Evolutionary conservation across 2,888 invertebrate species (phyloP).

Genomic region (Drosophila mimetica): DNA sequence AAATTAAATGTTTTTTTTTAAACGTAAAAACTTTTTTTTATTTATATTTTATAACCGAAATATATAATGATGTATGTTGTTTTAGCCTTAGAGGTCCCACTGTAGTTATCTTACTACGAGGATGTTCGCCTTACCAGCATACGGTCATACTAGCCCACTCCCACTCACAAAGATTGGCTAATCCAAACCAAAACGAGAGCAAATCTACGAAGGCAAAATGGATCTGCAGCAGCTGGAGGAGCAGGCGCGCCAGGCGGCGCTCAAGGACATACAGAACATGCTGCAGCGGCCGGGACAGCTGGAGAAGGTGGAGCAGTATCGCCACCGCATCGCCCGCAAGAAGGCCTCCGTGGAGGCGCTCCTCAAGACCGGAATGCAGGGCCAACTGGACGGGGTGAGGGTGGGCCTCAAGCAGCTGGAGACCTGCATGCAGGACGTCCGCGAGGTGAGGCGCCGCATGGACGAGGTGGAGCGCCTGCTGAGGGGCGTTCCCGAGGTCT

Average conservation of each 20-base stretch:
- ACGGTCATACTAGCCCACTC: conserved; percentile 10
- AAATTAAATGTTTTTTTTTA: neutral
- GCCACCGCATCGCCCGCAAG: conserved; percentile 83
- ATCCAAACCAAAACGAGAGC: conserved; percentile 10
- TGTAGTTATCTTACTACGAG: neutral
- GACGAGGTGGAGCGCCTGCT: conserved; percentile 91
- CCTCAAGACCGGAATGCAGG: conserved; percentile 98
- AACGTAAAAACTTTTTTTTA: no score
- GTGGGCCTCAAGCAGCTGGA: conserved; percentile 96
- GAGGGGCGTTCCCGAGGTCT: conserved; percentile 91
- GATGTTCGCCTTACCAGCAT: neutral
- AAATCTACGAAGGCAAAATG: conserved; percentile 60
- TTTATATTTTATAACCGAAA: neutral
- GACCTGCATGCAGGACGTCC: conserved; percentile 93
- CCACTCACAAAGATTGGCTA: conserved; percentile 19
- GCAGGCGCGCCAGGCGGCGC: conserved; percentile 90
- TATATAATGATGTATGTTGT: no score
- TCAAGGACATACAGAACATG: conserved; percentile 95
- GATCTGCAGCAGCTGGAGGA: conserved; percentile 89
- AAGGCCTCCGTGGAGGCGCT: conserved; percentile 84
- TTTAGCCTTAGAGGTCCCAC: neutral
- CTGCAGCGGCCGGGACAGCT: conserved; percentile 97
- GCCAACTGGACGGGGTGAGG: conserved; percentile 97
- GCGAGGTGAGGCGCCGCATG: conserved; percentile 89
- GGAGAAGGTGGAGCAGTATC: conserved; percentile 89